phyloP scores from a whole-genome alignment of 2,113 vertebrate genomes.

The Megaleporinus macrocephalus region DNA sequence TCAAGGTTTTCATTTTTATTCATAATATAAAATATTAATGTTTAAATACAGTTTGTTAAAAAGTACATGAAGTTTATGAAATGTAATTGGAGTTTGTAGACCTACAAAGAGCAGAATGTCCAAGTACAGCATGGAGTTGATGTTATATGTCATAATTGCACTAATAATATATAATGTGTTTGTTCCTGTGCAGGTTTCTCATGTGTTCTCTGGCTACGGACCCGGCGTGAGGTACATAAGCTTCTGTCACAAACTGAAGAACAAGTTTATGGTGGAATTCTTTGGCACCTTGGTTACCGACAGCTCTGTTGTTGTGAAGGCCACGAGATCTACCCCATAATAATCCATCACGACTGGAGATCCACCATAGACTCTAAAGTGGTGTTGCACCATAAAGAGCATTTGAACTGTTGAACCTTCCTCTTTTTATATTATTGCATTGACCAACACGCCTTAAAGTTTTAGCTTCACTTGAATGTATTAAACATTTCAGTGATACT shows the following conservation, averaged over 20 bases:
- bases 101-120: too few relatives aligned
- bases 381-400: background rate
- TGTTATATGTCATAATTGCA: too few relatives aligned
- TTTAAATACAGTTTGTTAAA: too few relatives aligned
- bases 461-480: background rate
- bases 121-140: too few relatives aligned
- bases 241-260: constrained; percentile 83
- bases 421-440: background rate
- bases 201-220: constrained; percentile 76
- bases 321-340: constrained; percentile 58
- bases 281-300: constrained; percentile 73
- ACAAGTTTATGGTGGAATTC: constrained; percentile 69
- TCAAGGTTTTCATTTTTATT: too few relatives aligned
- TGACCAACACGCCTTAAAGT: background rate
- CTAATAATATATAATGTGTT: background rate
- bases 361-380: background rate
- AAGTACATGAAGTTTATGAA: too few relatives aligned
- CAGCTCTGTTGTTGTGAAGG: constrained; percentile 78
- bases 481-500: background rate
- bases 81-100: too few relatives aligned
- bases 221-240: constrained; percentile 78
- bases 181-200: constrained; percentile 68
- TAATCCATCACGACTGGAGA: background rate
- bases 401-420: background rate
- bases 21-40: too few relatives aligned